Conservation (phyloP, 2,113 vertebrate species). For the Vulpes lagopus region DNA sequence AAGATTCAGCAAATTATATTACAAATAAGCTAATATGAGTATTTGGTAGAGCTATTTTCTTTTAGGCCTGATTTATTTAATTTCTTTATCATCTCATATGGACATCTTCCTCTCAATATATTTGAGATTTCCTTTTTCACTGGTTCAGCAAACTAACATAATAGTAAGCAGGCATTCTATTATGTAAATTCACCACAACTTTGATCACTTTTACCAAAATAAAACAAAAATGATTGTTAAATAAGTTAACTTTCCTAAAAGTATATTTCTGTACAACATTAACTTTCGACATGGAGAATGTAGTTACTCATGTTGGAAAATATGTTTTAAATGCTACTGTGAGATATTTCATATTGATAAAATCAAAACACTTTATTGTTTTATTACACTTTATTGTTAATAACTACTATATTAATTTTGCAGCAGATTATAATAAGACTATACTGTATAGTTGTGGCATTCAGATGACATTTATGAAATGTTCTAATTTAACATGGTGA, state of each 20-base stretch:
- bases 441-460: conserved; percentile 6
- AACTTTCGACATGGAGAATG: background rate
- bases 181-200: background rate
- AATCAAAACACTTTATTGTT: conserved; percentile 6
- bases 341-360: conserved; percentile 45
- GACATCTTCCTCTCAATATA: background rate
- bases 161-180: background rate
- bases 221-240: background rate
- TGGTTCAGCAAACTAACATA: background rate
- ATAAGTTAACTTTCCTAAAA: background rate
- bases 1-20: background rate
- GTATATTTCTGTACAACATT: background rate
- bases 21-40: background rate
- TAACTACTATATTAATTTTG: conserved; percentile 60
- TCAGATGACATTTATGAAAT: conserved; percentile 63
- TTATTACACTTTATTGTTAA: conserved; percentile 14
- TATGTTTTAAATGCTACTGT: background rate
- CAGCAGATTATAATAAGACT: conserved; percentile 43
- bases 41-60: background rate
- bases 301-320: conserved; percentile 42
- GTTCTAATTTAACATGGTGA: conserved; percentile 53
- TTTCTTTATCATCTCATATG: background rate
- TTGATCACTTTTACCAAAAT: background rate
- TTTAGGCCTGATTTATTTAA: background rate
- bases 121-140: background rate